Evolutionary conservation across 2,888 invertebrate genomes (phyloP).

Genomic region (Bellardia pandia): DNA sequence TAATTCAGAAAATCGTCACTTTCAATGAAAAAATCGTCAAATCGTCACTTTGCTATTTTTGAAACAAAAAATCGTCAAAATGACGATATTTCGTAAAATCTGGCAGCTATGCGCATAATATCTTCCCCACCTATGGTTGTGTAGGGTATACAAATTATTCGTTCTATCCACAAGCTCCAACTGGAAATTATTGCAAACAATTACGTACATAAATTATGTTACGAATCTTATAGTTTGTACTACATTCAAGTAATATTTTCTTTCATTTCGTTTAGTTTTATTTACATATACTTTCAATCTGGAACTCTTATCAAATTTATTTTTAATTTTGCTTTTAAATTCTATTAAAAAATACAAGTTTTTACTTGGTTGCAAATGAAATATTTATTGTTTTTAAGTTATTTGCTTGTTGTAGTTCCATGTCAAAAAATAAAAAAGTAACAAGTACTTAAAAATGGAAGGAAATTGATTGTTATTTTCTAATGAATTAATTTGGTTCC

Average conservation of each 20-base stretch:
- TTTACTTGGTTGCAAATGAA: slow-evolving; percentile 13
- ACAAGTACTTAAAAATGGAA: slow-evolving; percentile 18
- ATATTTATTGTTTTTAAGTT: not conserved
- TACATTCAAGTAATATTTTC: not conserved
- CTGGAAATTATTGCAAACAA: not conserved
- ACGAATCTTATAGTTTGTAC: not conserved
- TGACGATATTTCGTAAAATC: no score
- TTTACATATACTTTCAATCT: slow-evolving; percentile 2
- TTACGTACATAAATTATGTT: not conserved
- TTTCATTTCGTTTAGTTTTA: not conserved
- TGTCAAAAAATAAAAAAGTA: not conserved
- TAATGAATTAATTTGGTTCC: not conserved
- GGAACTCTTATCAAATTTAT: slow-evolving; percentile 52
- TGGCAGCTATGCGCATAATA: no score
- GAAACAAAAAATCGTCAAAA: no score
- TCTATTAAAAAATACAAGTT: slow-evolving; percentile 14
- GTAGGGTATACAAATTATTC: not conserved
- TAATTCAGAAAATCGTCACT: no score
- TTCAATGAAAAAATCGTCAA: no score
- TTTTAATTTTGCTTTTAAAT: slow-evolving; percentile 18
- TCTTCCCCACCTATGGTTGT: no score
- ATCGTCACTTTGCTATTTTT: no score
- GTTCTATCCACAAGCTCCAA: not conserved
- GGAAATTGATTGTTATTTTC: slow-evolving; percentile 51
- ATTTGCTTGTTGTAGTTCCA: slow-evolving; percentile 2